Evolutionary conservation across 2,797 vertebrate species (phyloP).

Genomic region (Calcarius lapponicus): DNA sequence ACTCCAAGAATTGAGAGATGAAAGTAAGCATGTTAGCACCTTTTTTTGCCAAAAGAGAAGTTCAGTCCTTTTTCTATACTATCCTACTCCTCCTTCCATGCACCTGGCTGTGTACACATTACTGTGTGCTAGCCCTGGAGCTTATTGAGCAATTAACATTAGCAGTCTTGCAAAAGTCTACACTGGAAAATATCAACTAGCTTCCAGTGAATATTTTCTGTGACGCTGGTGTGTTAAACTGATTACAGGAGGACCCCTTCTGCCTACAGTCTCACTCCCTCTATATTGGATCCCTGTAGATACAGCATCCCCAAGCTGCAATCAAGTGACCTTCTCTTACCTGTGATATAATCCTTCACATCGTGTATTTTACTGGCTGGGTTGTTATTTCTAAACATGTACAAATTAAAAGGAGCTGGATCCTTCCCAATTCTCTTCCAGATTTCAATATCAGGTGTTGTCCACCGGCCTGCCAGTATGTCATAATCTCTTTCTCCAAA

Average conservation of each 20-base stretch:
- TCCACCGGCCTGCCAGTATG: slow-evolving; percentile 96
- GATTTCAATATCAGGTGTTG: slow-evolving; percentile 90
- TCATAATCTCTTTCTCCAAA: slow-evolving; percentile 97
- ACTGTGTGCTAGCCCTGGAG: neutral
- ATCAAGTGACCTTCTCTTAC: slow-evolving; percentile 74
- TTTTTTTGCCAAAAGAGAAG: neutral
- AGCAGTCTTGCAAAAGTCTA: neutral
- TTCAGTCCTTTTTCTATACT: neutral
- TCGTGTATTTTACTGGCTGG: slow-evolving; percentile 97
- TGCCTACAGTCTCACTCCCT: neutral
- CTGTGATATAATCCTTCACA: slow-evolving; percentile 94
- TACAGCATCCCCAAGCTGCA: neutral
- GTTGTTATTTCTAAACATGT: slow-evolving; percentile 98
- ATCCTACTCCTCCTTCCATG: neutral
- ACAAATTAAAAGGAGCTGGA: slow-evolving; percentile 93
- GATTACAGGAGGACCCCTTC: neutral
- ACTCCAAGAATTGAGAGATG: neutral
- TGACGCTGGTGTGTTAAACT: neutral
- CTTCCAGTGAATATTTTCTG: neutral
- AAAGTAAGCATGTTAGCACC: neutral
- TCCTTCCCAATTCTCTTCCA: slow-evolving; percentile 92
- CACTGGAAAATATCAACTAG: neutral
- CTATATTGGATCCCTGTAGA: neutral
- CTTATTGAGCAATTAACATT: neutral
- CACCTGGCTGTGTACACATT: neutral